Evolutionary conservation across 2,113 vertebrate genomes (phyloP), one percentile per base, ranked within the genome.

Genomic region (Pelodiscus sinensis): DNA sequence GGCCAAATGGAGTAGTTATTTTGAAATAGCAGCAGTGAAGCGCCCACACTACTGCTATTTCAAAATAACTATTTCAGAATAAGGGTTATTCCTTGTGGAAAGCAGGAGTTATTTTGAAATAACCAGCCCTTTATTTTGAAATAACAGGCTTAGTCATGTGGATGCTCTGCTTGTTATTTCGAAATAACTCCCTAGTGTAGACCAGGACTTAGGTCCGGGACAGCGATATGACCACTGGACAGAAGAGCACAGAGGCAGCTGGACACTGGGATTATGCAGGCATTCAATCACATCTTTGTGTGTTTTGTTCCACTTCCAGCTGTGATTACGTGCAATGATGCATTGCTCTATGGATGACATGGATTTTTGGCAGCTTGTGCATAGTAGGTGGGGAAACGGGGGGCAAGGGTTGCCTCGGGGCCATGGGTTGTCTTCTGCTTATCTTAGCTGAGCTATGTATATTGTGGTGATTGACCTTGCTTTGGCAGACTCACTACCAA

Each of bases 221-320:
- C 52, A 54, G 31, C 65, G n/a, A 38, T 12, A 35, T 44, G 38
- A 75, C 38, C 10, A 75, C 21, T 75, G 35, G 71, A 75, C 88
- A 22, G 2, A 27, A 57, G 79, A 29, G 51, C 44, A 71, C n/a
- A 14, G 13, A 83, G 31, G 18, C n/a, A 79, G 51, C 54, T 9
- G 52, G 52, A 44, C 22, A 44, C 51, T 68, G 62, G 14, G 81
- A 75, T 57, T 85, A 81, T 0, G 2, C 58, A 77, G n/a, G 78
- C 84, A 79, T 56, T 58, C 5, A 0, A 1, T 57, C 62, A 79
- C 0, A 0, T 84, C 58, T 31, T 12, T 8, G 35, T 22, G 5
- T 65, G 11, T 50, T 38, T 60, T 60, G 50, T 55, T 84, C 24
- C 44, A 55, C 2, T 78, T 68, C 4, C 52, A 0, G 5, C 81